These are phyloP conservation scores for Lepus americanus DNA, from an alignment of 2,113 vertebrate species.

Conservation along the genomic window DNA sequence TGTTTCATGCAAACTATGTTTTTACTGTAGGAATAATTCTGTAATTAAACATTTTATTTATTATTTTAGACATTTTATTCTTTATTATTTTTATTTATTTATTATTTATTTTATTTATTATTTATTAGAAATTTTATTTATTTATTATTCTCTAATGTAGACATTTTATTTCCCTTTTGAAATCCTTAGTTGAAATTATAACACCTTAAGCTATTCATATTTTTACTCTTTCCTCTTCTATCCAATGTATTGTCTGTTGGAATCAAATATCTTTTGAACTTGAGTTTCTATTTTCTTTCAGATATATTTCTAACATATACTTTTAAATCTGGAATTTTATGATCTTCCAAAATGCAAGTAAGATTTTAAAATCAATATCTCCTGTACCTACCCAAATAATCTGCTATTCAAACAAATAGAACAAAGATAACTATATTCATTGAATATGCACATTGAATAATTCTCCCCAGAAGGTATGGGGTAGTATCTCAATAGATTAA, in stretches of 20 bases:
- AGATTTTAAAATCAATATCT: not conserved
- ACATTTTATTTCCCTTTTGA: constrained; percentile 47
- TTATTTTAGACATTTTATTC: too few relatives aligned
- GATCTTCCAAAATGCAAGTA: not conserved
- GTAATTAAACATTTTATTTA: constrained; percentile 14
- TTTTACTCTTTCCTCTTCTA: not conserved
- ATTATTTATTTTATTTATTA: too few relatives aligned
- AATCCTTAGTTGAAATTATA: not conserved
- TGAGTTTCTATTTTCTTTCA: not conserved
- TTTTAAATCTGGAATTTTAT: not conserved
- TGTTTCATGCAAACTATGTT: not conserved
- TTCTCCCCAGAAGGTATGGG: not conserved
- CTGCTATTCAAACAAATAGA: not conserved
- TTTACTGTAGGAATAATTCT: not conserved
- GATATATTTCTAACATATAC: not conserved
- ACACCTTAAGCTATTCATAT: not conserved
- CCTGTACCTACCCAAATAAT: not conserved
- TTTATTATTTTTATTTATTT: too few relatives aligned
- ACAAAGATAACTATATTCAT: not conserved
- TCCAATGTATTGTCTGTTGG: not conserved
- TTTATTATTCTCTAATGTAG: too few relatives aligned
- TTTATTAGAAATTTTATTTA: too few relatives aligned
- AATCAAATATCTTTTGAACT: not conserved
- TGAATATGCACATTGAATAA: not conserved
- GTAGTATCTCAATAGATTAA: not conserved